Percentiles rank a stretch among this genome's conserved stretches.
Conservation (phyloP, 2,888 invertebrate species). For the Eupithecia dodoneata region DNA sequence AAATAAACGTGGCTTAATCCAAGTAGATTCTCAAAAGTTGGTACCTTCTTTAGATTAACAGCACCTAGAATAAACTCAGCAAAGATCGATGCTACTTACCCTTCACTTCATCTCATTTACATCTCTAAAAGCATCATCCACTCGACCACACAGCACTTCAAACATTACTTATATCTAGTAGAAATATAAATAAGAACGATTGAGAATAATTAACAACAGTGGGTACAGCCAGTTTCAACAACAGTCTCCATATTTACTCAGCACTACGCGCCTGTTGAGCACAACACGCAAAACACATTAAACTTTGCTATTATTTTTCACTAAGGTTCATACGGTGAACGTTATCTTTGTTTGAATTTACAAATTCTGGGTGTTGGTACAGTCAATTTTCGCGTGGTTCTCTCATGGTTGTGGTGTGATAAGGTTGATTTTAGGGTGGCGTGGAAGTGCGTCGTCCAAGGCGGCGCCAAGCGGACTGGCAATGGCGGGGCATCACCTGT, state of each 20-base stretch:
- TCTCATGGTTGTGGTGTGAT: slow-evolving; percentile 57
- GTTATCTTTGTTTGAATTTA: slow-evolving; percentile 29
- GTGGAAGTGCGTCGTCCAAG: slow-evolving; percentile 51
- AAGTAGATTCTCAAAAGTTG: neutral
- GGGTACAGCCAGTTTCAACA: neutral
- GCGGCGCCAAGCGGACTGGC: slow-evolving; percentile 71
- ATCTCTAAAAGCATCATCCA: slow-evolving; percentile 23
- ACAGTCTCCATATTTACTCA: neutral
- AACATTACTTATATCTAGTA: slow-evolving; percentile 52
- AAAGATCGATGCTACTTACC: slow-evolving; percentile 48
- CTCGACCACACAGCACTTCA: slow-evolving; percentile 45
- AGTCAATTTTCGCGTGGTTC: slow-evolving; percentile 55
- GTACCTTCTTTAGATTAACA: neutral
- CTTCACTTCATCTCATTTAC: slow-evolving; percentile 46
- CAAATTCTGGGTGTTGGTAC: slow-evolving; percentile 27
- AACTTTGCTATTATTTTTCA: slow-evolving; percentile 49
- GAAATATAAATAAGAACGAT: slow-evolving; percentile 44
- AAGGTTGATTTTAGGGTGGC: slow-evolving; percentile 47
- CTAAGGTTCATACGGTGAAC: too few species aligned
- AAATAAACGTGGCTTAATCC: neutral
- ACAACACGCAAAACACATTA: slow-evolving; percentile 57
- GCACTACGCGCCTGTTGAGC: slow-evolving; percentile 71
- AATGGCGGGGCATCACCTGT: slow-evolving; percentile 74
- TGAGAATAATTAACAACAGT: neutral
- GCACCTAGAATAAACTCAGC: neutral